phyloP scores from a whole-genome alignment of 2,113 vertebrate genomes.

The Pituophis catenifer region DNA sequence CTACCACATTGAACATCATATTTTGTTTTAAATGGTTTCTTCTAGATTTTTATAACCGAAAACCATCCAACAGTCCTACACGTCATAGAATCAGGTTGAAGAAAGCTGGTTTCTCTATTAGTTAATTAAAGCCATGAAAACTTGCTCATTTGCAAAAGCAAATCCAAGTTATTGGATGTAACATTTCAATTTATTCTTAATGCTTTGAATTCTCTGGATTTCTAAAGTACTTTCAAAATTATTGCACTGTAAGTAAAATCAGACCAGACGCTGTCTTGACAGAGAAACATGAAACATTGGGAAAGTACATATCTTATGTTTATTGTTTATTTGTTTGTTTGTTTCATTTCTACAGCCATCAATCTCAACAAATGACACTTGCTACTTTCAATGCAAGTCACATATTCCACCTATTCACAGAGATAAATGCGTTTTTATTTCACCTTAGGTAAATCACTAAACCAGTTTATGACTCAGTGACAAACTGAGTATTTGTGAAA shows the following conservation, averaged over 20 bases:
- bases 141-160: background rate
- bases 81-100: background rate
- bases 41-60: background rate
- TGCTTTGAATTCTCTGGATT: background rate
- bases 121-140: background rate
- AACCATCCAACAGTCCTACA: background rate
- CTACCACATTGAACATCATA: background rate
- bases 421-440: background rate
- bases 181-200: background rate
- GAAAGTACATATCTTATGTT: background rate
- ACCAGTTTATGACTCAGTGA: background rate
- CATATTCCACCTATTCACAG: background rate
- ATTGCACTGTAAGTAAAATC: background rate
- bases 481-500: background rate
- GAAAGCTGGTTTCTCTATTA: background rate
- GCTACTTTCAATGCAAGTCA: background rate
- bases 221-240: background rate
- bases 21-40: background rate
- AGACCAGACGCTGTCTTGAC: background rate
- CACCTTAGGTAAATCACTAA: background rate
- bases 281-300: background rate
- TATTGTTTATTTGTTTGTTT: background rate
- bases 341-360: background rate
- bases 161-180: background rate
- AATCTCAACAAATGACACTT: background rate